Evolutionary conservation across 2,113 vertebrate genomes (phyloP), one percentile per base, ranked within the genome.

Genomic region (Propithecus coquereli): DNA sequence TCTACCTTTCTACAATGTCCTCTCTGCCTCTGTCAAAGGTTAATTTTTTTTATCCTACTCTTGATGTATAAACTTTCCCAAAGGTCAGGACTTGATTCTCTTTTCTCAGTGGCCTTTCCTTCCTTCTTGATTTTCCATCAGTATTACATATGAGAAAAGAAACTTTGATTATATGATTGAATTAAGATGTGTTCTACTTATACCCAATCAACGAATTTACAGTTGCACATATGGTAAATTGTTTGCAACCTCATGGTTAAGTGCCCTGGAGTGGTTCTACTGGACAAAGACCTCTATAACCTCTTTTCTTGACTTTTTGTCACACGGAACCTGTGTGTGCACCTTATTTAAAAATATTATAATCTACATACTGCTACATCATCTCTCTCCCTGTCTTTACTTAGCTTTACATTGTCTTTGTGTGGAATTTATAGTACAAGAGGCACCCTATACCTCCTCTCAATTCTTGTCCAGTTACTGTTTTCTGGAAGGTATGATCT

Each of bases 101-200:
- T 81, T 5, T 54, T 94, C 40, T 86, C 30, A 20, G 14, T 22
- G 47, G 10, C 6, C 30, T 22, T 52, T 18, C 2, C 1, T n/a
- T 34, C 1, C 34, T 47, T 27, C 37, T 23, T 2, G 0, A 43
- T 40, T 2, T 2, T 91, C 7, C 40, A 2, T 79, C 1, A 61
- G 5, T 54, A 7, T 54, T 80, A 25, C 1, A 65, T 27, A 1
- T 13, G 14, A 77, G 3, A 23, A 37, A 43, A 14, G 37, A 25
- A 74, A 50, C 0, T 2, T 47, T 63, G 27, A 45, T 47, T 63
- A 34, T 45, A 32, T 45, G 25, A 59, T 43, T 85, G 17, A 20
- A 77, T 65, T 76, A 70, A 84, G 13, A 34, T 77, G 10, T 6
- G 0, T 5, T 71, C 16, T 47, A 59, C 1, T 63, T 76, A 14